These are phyloP conservation scores for Sceloporus undulatus DNA, from an alignment of 2,113 vertebrate genomes.

Conservation along the genomic window DNA sequence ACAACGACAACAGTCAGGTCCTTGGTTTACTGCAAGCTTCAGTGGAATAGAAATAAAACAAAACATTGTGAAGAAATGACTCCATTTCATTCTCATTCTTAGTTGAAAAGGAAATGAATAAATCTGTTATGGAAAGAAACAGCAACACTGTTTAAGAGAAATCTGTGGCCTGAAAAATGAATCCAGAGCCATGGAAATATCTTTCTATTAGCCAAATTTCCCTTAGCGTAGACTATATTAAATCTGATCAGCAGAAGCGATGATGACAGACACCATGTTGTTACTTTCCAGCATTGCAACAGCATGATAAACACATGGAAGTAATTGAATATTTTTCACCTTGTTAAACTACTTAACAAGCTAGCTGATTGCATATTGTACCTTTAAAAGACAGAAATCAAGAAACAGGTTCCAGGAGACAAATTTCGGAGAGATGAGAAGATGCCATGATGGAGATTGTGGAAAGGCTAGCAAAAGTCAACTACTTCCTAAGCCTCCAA, in stretches of 20 bases:
- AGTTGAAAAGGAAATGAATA: constrained; percentile 58
- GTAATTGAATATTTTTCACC: constrained; percentile 75
- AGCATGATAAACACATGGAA: constrained; percentile 67
- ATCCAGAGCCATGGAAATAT: constrained; percentile 42
- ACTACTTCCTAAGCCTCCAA: not conserved
- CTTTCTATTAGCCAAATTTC: constrained; percentile 62
- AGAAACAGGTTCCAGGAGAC: constrained; percentile 32
- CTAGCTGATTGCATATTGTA: constrained; percentile 68
- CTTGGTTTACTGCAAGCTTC: not conserved
- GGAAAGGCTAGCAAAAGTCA: constrained; percentile 17
- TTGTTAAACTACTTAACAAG: constrained; percentile 75
- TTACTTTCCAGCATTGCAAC: constrained; percentile 60
- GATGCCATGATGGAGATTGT: constrained; percentile 37
- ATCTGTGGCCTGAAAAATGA: constrained; percentile 49
- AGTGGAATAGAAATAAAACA: not conserved
- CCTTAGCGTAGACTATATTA: constrained; percentile 53
- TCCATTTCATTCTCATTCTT: constrained; percentile 54
- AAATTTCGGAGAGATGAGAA: constrained; percentile 50
- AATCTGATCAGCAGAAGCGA: constrained; percentile 64
- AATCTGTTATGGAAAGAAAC: constrained; percentile 35
- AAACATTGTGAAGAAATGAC: constrained; percentile 33
- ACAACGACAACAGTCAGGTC: too few species aligned
- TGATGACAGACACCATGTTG: constrained; percentile 63
- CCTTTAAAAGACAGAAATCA: constrained; percentile 67
- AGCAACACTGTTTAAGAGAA: constrained; percentile 54